These are phyloP conservation scores for Trichoplusia ni DNA, from an alignment of 1,140 invertebrate species.

Conservation along the genomic window DNA sequence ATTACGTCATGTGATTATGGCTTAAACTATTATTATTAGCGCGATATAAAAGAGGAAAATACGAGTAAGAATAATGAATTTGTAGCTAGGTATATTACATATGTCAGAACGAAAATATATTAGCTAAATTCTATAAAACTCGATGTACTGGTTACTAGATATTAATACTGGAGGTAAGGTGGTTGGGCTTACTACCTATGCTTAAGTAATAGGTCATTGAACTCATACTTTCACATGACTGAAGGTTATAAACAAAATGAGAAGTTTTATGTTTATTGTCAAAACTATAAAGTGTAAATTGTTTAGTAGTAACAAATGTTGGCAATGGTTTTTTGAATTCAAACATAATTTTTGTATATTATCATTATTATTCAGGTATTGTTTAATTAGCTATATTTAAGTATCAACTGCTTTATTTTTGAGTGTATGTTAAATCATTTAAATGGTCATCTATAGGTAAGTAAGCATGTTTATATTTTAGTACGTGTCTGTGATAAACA, in stretches of 20 bases:
- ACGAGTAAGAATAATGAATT: constrained; percentile 13
- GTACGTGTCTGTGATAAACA: too few relatives aligned
- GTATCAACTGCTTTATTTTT: too few relatives aligned
- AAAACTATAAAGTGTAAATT: background rate
- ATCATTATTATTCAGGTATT: too few relatives aligned
- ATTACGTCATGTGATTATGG: constrained; percentile 14
- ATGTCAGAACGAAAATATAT: background rate
- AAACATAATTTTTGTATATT: too few relatives aligned
- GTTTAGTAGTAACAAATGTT: background rate
- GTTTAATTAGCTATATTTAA: too few relatives aligned
- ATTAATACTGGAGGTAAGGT: constrained; percentile 24
- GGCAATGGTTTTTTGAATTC: background rate
- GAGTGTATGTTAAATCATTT: too few relatives aligned
- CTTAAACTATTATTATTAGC: constrained; percentile 18
- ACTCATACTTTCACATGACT: constrained; percentile 38
- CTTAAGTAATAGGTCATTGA: constrained; percentile 39
- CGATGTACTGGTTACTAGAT: constrained; percentile 23
- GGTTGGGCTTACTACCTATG: constrained; percentile 19
- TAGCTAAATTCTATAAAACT: background rate
- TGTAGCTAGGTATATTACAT: background rate
- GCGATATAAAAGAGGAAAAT: constrained; percentile 26
- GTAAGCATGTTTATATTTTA: too few relatives aligned
- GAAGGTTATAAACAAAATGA: constrained; percentile 37
- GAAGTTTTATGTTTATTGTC: constrained; percentile 18
- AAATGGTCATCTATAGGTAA: too few relatives aligned